A percentile compares a stretch with the other conserved stretches of the same genome.
Conservation (phyloP, 2,113 vertebrate species). For the Hystrix cristata region DNA sequence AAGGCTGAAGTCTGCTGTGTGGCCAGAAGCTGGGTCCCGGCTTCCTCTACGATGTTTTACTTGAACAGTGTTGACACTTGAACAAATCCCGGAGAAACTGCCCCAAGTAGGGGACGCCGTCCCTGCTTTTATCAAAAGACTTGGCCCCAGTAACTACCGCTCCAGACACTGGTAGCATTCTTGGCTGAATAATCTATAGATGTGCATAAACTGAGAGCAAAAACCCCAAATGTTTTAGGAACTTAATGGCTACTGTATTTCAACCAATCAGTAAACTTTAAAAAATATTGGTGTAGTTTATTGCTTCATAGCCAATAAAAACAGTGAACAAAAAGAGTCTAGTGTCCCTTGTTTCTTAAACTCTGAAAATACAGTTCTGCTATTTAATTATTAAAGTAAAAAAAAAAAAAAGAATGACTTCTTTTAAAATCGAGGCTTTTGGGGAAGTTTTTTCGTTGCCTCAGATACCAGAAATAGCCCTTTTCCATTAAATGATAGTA, state of each 20-base stretch:
- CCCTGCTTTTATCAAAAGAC: constrained; percentile 87
- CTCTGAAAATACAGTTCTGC: constrained; percentile 69
- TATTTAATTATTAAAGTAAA: constrained; percentile 77
- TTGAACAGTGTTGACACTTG: constrained; percentile 92
- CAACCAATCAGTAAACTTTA: constrained; percentile 87
- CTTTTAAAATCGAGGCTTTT: constrained; percentile 79
- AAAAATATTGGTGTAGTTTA: constrained; percentile 80
- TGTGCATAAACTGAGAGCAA: constrained; percentile 84
- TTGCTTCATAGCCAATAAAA: constrained; percentile 85
- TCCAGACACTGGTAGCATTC: constrained; percentile 86
- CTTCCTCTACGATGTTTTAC: constrained; percentile 91
- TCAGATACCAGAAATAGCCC: constrained; percentile 75
- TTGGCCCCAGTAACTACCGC: constrained; percentile 81
- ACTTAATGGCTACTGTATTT: constrained; percentile 88
- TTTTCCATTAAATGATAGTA: constrained; percentile 71
- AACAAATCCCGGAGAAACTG: constrained; percentile 90
- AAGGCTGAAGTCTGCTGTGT: constrained; percentile 87
- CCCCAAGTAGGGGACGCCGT: constrained; percentile 88
- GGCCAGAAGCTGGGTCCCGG: constrained; percentile 89
- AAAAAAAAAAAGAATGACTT: constrained; percentile 76
- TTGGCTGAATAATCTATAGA: constrained; percentile 88
- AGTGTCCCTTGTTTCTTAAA: constrained; percentile 88
- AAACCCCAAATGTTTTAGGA: constrained; percentile 86
- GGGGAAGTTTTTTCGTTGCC: constrained; percentile 72
- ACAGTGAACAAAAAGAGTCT: constrained; percentile 87